phyloP scores from a whole-genome alignment of 2,888 invertebrate genomes.

The Carabus problematicus region DNA sequence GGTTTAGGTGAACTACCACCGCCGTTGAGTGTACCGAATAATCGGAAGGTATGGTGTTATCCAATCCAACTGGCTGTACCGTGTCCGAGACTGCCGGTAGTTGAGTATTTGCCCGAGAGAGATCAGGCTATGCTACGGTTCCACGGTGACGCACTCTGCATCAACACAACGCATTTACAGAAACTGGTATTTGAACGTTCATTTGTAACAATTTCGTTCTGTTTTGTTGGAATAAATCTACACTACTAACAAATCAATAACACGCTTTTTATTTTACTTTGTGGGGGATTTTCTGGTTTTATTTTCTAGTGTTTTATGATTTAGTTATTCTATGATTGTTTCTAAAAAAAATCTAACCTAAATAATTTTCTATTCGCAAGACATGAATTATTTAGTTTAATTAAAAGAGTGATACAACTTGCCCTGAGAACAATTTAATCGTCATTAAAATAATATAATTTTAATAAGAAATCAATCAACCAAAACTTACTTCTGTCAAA shows the following conservation, averaged over 20 bases:
- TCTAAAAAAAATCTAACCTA: too few relatives aligned
- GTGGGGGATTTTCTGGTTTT: slow-evolving; percentile 20
- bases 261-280: slow-evolving; percentile 11
- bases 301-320: slow-evolving; percentile 12
- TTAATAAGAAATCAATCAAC: too few relatives aligned
- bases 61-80: slow-evolving; percentile 90
- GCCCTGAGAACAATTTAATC: too few relatives aligned
- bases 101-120: slow-evolving; percentile 86
- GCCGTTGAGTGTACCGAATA: slow-evolving; percentile 69
- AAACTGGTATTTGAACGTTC: slow-evolving; percentile 74
- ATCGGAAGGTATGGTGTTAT: slow-evolving; percentile 94
- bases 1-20: slow-evolving; percentile 69
- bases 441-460: too few relatives aligned
- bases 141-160: slow-evolving; percentile 83
- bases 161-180: slow-evolving; percentile 88
- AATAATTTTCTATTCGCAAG: too few relatives aligned
- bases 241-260: slow-evolving; percentile 8
- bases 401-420: too few relatives aligned
- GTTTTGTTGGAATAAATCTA: slow-evolving; percentile 2
- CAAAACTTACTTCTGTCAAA: too few relatives aligned
- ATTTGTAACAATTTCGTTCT: neutral
- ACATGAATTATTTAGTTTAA: too few relatives aligned
- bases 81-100: slow-evolving; percentile 82
- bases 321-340: too few relatives aligned
- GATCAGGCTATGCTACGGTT: slow-evolving; percentile 87